Evolutionary conservation across 2,113 vertebrate genomes (phyloP), one percentile per base, ranked within the genome.

Genomic region (Butorides virescens): DNA sequence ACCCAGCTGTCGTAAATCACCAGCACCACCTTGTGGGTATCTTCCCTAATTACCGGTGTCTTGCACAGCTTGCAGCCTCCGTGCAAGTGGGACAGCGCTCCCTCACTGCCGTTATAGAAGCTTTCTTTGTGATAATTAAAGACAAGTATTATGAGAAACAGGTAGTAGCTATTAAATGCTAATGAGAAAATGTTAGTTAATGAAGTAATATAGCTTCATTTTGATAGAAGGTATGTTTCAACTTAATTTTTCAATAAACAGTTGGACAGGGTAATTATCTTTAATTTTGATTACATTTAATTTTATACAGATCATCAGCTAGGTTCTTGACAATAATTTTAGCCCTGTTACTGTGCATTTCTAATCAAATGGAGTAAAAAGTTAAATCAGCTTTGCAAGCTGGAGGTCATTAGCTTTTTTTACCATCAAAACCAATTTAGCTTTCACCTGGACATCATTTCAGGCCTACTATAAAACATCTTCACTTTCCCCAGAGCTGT

Each of bases 401-500:
- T 92, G 75, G 10, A 93, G 34, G 32, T 79, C 62, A 18, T 91
- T 83, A 61, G 8, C 17, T 47, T 46, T 77, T 77, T 85, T 65
- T 11, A 77, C 15, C 20, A 36, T 44, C 47, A 85, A 59, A 66
- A 71, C 13, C 39, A 72, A 56, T 61, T 56, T 34, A 30, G 20
- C 19, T 90, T 80, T 91, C n/a, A 88, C 39, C 53, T 88, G 66
- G 18, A 36, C 44, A 36, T 58, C 3, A 0, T 93, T 85, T 88
- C 23, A 76, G 39, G 11, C 22, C 36, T 44, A 2, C 14, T 82
- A 11, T 55, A 20, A 92, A 92, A 42, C 4, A 27, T 29, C 22
- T 21, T 72, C 29, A 16, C 18, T 15, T 18, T 17, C 3, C 3
- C 0, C 0, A 1, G 1, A 3, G 0, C 0, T 0, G 7, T 5